Evolutionary conservation across 2,113 vertebrate species (phyloP).

Genomic region (Hiodon alosoides): DNA sequence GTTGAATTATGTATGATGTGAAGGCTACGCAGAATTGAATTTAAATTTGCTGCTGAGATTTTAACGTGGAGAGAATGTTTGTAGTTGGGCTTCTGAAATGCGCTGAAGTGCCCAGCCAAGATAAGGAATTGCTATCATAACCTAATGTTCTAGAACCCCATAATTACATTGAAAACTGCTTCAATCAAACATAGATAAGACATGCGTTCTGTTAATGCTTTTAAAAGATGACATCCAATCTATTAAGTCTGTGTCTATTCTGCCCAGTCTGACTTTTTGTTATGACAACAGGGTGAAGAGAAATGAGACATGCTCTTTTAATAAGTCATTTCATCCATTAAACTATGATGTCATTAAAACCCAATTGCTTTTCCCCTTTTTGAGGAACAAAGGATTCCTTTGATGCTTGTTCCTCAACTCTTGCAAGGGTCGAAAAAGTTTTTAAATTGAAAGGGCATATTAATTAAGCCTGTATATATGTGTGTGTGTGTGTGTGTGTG

Average conservation of each 20-base stretch:
- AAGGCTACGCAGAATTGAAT: neutral
- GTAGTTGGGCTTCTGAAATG: neutral
- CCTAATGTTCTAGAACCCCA: neutral
- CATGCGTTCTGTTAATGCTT: neutral
- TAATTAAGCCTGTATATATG: neutral
- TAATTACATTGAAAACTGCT: neutral
- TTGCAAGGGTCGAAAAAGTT: neutral
- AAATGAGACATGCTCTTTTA: neutral
- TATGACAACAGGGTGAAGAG: neutral
- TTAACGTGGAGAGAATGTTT: neutral
- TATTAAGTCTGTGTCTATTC: neutral
- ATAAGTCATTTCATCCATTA: neutral
- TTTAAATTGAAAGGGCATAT: neutral
- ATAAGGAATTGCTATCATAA: neutral
- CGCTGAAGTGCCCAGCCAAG: neutral
- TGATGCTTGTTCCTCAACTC: neutral
- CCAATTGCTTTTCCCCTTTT: neutral
- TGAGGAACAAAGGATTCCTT: neutral
- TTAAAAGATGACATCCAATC: neutral
- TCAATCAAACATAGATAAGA: neutral
- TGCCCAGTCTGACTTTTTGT: neutral
- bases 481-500: neutral
- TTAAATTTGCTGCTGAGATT: constrained; percentile 3
- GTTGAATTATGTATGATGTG: constrained; percentile 5
- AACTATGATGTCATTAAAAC: constrained; percentile 4